Base-by-base conservation (phyloP, 30 jellyfish, hydroid and myxozoan species). In the Morbakka virulenta region DNA sequence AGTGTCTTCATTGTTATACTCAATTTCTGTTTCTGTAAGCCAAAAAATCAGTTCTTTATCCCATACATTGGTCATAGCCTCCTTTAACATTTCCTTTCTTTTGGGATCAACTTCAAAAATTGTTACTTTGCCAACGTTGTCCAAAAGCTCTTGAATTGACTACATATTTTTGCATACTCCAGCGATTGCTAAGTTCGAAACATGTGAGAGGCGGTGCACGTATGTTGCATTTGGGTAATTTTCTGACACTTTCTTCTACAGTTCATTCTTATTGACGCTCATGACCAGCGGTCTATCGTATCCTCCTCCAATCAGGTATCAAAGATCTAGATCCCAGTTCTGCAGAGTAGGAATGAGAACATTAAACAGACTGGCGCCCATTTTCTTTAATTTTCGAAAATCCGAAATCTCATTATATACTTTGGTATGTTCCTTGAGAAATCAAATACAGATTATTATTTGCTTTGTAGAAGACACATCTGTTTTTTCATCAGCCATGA, bases 261-360 rank as follows among this genome's bases (percentile, higher is more conserved):
- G 74, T 41, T 71, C 83, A 71, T 71, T 71, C 73, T 71, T 71
- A 35, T 71, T 71, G 83, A 69, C 83, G 26, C 83, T 71, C 80
- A 28, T 67, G 26, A 71, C 83, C 23, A 71, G 31, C 26, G 83
- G 71, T 47, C 73, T 71, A 71, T 71, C 70, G 75, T 71, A 71
- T 71, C 83, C 83, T 71, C 50, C 71, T 71, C 83, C 75, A 69
- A 69, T 69, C 9, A 35, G 74, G 32, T 1, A n/a, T 35, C 52
- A 71, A 21, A 49, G 74, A 71, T 71, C 74, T 2, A 50, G 83
- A 71, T 52, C 74, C 83, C 74, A 35, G 47, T 71, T 41, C 83
- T 71, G 23, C 74, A 69, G 20, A 41, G 73, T 69, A 69, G 81
- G 81, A 69, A 69, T 36, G 73, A 69, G 74, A 69, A 35, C 73